Base-by-base conservation (phyloP, 2,113 vertebrate species). In the Forbesichthys agassizii region DNA sequence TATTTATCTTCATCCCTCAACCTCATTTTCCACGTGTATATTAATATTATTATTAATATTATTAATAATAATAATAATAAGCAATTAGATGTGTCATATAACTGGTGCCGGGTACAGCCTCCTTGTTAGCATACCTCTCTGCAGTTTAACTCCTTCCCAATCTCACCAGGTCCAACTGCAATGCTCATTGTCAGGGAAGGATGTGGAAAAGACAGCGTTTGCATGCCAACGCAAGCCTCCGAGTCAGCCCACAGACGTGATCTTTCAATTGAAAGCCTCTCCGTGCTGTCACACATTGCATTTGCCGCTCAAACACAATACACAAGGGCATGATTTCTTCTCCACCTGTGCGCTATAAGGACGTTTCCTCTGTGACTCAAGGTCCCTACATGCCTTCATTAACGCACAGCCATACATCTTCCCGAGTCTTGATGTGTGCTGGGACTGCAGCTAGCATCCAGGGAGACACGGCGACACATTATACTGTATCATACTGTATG, bases 391-490 rank as follows among this genome's bases (percentile, higher is more conserved):
- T 75, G 86, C 83, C 86, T 91, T 85, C 89, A 90, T 92, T 90
- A 89, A 84, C 86, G 78, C 88, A 78, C 69, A 61, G 69, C 85
- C 86, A 91, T 91, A 90, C 79, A 88, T 92, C 91, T 92, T 91
- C 79, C 72, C 18, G 66, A 75, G 70, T 77, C 79, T 82, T 69
- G 86, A 80, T 67, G 83, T 74, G 83, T 66, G 71, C 54, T 27
- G 87, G 80, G 86, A 84, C 66, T 18, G 51, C 77, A 47, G 85
- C 63, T 61, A 58, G 69, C 78, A 69, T 87, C 85, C 69, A 60
- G 84, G 87, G 82, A 74, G 79, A 83, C 79, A 80, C 75, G 56
- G 75, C 75, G 82, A 86, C 82, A 84, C 79, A 70, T 71, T 74
- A 73, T 88, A 88, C 88, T 90, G 90, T 60, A 93, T 92, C 90